Evolutionary conservation across 2,797 vertebrate genomes (phyloP).

Genomic region (Sciaenops ocellatus): DNA sequence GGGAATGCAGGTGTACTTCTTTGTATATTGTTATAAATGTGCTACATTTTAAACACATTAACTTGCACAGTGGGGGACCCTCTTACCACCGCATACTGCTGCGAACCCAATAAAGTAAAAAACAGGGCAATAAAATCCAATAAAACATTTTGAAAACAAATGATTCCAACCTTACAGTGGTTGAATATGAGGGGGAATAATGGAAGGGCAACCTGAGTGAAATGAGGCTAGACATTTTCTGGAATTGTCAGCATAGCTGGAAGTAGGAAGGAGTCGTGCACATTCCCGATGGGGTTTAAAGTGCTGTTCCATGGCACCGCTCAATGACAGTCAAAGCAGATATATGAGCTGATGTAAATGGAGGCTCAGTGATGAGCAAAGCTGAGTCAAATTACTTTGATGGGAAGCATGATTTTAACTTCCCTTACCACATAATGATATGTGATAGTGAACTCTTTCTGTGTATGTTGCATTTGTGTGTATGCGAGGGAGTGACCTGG

Average conservation of each 20-base stretch:
- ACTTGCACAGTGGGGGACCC: constrained; percentile 5
- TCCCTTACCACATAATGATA: constrained; percentile 38
- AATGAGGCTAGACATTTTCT: constrained; percentile 65
- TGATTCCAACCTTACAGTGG: constrained; percentile 18
- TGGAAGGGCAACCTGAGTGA: constrained; percentile 34
- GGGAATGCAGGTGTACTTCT: constrained; percentile 11
- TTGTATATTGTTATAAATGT: constrained; percentile 27
- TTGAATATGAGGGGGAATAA: constrained; percentile 39
- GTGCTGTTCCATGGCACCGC: constrained; percentile 55
- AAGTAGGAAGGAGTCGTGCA: constrained; percentile 57
- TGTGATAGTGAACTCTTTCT: constrained; percentile 37
- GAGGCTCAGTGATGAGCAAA: constrained; percentile 62
- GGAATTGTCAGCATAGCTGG: constrained; percentile 66
- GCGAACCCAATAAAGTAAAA: constrained; percentile 29
- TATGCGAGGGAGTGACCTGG: constrained; percentile 12
- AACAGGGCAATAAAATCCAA: constrained; percentile 1
- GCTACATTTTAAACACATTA: constrained; percentile 38
- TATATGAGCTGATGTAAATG: constrained; percentile 74
- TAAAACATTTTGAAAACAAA: constrained; percentile 38
- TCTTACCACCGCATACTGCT: constrained; percentile 31
- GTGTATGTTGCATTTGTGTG: constrained; percentile 22
- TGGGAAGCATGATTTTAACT: constrained; percentile 59
- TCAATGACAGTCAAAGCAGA: constrained; percentile 70
- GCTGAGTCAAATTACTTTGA: constrained; percentile 66
- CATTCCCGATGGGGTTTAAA: constrained; percentile 61